Percentiles rank a stretch among this genome's conserved stretches.
Evolutionary conservation across 2,888 invertebrate species (phyloP).

Genomic region (Brachypalpus laphriformis): DNA sequence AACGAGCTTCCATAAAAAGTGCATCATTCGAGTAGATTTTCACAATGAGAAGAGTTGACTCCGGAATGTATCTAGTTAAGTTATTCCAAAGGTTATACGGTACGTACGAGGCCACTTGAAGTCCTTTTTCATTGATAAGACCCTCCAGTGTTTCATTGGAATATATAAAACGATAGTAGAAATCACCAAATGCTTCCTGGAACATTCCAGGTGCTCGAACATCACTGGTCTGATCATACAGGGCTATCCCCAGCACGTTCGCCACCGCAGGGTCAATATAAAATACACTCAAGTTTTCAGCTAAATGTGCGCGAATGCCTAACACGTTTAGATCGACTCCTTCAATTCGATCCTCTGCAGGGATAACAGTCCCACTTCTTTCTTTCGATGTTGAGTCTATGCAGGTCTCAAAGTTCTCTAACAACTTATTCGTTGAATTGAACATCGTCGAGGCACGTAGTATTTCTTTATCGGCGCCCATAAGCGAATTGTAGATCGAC

Average conservation of each 20-base stretch:
- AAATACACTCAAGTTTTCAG: conserved; percentile 79
- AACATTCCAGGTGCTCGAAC: neutral
- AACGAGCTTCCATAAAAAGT: conserved; percentile 84
- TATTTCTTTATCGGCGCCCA: conserved; percentile 82
- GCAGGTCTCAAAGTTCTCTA: conserved; percentile 85
- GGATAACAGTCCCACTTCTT: neutral
- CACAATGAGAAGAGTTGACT: conserved; percentile 84
- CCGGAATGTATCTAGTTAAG: conserved; percentile 40
- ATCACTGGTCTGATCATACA: conserved; percentile 73
- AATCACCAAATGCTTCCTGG: conserved; percentile 71
- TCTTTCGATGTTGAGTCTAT: conserved; percentile 81
- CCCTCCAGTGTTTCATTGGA: conserved; percentile 82
- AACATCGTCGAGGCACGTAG: conserved; percentile 81
- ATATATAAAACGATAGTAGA: conserved; percentile 81
- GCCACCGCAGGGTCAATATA: conserved; percentile 79
- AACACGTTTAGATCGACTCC: conserved; percentile 45
- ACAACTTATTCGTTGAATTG: conserved; percentile 86
- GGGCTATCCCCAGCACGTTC: conserved; percentile 80
- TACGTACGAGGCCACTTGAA: conserved; percentile 85
- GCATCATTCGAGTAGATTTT: conserved; percentile 84
- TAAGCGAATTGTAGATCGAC: conserved; percentile 83
- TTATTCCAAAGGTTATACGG: conserved; percentile 82
- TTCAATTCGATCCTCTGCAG: conserved; percentile 61
- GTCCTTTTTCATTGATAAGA: conserved; percentile 82
- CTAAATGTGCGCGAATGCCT: conserved; percentile 78